Evolutionary conservation across 2,113 vertebrate species (phyloP).

Genomic region (Laticauda colubrina): DNA sequence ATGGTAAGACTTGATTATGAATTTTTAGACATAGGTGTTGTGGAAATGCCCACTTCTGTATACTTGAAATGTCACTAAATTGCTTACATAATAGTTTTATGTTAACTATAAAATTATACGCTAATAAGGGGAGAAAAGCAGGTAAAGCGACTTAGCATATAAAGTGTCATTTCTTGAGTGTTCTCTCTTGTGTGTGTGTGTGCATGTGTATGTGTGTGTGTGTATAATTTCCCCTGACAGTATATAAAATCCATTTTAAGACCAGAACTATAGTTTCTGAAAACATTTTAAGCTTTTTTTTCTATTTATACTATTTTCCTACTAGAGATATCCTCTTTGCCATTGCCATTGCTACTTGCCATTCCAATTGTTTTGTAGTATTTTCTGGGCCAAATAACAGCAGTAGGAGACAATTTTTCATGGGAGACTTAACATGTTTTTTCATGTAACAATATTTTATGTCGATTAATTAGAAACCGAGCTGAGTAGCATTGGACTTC

Average conservation of each 20-base stretch:
- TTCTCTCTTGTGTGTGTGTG: no score
- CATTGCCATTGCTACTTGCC: neutral
- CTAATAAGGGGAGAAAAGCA: neutral
- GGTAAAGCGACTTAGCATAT: neutral
- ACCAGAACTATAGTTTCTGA: neutral
- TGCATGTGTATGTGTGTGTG: neutral
- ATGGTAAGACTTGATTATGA: constrained; percentile 66
- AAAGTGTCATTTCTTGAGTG: neutral
- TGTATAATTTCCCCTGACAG: neutral
- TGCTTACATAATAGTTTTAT: neutral
- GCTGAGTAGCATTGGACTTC: neutral
- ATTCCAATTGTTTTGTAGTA: neutral
- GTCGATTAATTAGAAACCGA: neutral
- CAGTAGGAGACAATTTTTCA: neutral
- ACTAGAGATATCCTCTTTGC: neutral
- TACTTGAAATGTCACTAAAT: neutral
- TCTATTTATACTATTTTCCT: neutral
- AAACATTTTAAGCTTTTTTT: neutral
- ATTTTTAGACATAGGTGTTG: neutral
- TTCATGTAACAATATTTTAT: neutral
- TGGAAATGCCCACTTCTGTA: neutral
- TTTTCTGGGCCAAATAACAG: neutral
- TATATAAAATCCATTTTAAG: neutral
- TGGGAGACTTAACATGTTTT: neutral
- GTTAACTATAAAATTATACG: neutral